phyloP scores from a whole-genome alignment of 1,140 invertebrate species.

The Ceratosolen fusciceps region DNA sequence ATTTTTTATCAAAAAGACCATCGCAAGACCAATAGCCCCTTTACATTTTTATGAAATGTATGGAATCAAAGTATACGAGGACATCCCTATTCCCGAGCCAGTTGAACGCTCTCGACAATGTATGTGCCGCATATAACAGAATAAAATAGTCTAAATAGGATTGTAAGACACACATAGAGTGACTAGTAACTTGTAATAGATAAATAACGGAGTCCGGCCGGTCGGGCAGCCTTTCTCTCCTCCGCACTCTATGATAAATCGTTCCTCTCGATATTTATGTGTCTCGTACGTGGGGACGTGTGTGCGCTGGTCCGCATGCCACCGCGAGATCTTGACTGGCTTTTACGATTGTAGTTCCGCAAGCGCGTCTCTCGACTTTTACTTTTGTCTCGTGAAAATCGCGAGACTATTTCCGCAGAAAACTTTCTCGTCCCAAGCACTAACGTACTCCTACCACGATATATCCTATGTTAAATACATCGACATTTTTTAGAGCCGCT shows the following conservation, averaged over 20 bases:
- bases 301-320: neutral
- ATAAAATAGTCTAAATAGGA: no score
- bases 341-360: constrained; percentile 37
- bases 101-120: no score
- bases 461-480: neutral
- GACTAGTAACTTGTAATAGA: constrained; percentile 34
- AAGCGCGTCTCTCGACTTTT: constrained; percentile 35
- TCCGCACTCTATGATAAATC: constrained; percentile 38
- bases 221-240: constrained; percentile 22
- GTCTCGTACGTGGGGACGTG: neutral
- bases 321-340: neutral
- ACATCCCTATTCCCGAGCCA: no score
- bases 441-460: no score
- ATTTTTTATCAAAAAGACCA: no score
- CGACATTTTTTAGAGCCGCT: neutral
- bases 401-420: constrained; percentile 24
- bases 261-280: constrained; percentile 23
- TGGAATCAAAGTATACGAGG: no score
- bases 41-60: no score
- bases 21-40: no score
- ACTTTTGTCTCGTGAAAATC: constrained; percentile 42
- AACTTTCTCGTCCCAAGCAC: constrained; percentile 26
- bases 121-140: no score
- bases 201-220: constrained; percentile 13
- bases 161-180: no score